phyloP scores from a whole-genome alignment of 2,113 vertebrate genomes.

The Microtus ochrogaster region DNA sequence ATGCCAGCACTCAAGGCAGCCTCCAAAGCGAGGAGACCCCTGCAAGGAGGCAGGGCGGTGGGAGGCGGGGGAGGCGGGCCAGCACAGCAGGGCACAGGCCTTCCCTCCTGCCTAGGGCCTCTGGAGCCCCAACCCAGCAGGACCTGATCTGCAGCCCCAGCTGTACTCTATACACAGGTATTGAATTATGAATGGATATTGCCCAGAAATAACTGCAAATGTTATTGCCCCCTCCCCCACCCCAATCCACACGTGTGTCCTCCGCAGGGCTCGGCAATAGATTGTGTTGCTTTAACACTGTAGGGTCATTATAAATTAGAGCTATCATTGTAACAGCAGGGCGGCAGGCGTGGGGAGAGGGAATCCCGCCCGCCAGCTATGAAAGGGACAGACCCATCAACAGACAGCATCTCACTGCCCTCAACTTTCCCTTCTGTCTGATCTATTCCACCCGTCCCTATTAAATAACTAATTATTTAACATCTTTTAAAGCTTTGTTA shows the following conservation, averaged over 20 bases:
- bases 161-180: slow-evolving; percentile 11
- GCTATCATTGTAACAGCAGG: slow-evolving; percentile 81
- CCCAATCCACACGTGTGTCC: neutral
- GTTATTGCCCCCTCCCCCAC: neutral
- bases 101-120: neutral
- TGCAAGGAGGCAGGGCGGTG: neutral
- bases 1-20: neutral
- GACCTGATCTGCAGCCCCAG: neutral
- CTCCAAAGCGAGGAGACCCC: neutral
- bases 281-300: slow-evolving; percentile 65
- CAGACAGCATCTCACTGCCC: neutral
- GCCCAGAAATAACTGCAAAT: slow-evolving; percentile 59
- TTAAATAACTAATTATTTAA: slow-evolving; percentile 93
- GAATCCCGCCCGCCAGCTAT: slow-evolving; percentile 36
- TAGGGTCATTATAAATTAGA: slow-evolving; percentile 79
- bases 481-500: slow-evolving; percentile 90
- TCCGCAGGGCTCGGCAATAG: slow-evolving; percentile 59
- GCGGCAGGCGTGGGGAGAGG: neutral
- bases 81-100: neutral
- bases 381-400: slow-evolving; percentile 52
- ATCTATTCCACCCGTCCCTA: slow-evolving; percentile 87
- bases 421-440: slow-evolving; percentile 84
- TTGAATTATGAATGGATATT: slow-evolving; percentile 72
- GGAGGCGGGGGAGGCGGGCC: neutral
- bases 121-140: neutral